phyloP scores from a whole-genome alignment of 1,140 invertebrate species.

The Megathymus violae region DNA sequence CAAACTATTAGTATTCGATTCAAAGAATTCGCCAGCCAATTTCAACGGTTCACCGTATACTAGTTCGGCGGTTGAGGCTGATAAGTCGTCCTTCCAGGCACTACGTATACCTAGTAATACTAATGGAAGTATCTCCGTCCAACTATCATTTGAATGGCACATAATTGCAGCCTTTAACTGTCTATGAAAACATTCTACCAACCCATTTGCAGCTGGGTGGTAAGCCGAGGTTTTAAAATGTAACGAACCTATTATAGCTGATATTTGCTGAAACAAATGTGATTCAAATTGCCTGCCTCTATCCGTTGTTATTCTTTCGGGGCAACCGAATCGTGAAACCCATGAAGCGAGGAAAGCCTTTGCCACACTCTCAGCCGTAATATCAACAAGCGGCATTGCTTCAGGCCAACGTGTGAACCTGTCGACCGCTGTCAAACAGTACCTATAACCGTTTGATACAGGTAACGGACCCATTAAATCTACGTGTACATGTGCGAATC shows the following conservation, averaged over 20 bases:
- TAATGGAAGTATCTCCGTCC: slow-evolving; percentile 11
- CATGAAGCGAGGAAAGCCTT: slow-evolving; percentile 27
- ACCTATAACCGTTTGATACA: not conserved
- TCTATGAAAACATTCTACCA: slow-evolving; percentile 24
- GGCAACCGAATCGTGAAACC: slow-evolving; percentile 32
- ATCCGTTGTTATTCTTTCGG: slow-evolving; percentile 24
- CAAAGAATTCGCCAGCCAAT: slow-evolving; percentile 1
- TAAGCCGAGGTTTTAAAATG: slow-evolving; percentile 20
- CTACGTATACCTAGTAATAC: slow-evolving; percentile 13
- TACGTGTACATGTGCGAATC: slow-evolving; percentile 17
- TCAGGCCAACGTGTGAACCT: slow-evolving; percentile 23
- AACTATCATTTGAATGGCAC: slow-evolving; percentile 2
- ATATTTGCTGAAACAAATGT: slow-evolving; percentile 15
- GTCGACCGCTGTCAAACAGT: slow-evolving; percentile 23
- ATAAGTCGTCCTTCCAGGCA: slow-evolving; percentile 13
- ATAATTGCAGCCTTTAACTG: not conserved
- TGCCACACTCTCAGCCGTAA: slow-evolving; percentile 23
- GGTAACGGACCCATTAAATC: slow-evolving; percentile 25
- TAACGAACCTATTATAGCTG: slow-evolving; percentile 2
- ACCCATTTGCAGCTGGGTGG: slow-evolving; percentile 21
- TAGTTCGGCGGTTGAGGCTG: not conserved
- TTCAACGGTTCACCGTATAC: slow-evolving; percentile 5
- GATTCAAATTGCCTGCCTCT: slow-evolving; percentile 36
- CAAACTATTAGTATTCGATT: not conserved
- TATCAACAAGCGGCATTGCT: slow-evolving; percentile 18